Evolutionary conservation across 2,113 vertebrate genomes (phyloP).

Genomic region (Cottus gobio): DNA sequence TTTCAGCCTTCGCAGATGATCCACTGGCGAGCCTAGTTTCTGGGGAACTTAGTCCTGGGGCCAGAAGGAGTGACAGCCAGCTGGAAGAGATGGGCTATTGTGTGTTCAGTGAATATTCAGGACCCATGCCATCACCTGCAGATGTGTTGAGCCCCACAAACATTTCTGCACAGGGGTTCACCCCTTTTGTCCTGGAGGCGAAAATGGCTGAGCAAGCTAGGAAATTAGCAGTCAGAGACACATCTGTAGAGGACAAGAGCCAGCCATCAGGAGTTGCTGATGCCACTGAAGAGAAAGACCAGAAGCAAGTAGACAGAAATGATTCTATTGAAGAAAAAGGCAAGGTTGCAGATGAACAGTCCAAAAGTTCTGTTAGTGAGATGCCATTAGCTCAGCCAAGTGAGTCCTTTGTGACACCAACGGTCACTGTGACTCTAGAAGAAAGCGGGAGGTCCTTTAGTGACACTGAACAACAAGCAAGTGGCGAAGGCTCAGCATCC

Average conservation of each 20-base stretch:
- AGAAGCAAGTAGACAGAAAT: constrained; percentile 37
- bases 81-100: constrained; percentile 97
- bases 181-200: constrained; percentile 79
- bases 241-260: constrained; percentile 68
- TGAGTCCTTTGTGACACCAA: constrained; percentile 80
- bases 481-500: constrained; percentile 71
- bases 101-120: constrained; percentile 98
- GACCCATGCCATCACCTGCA: constrained; percentile 95
- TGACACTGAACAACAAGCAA: constrained; percentile 67
- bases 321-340: constrained; percentile 56
- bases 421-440: constrained; percentile 83
- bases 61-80: constrained; percentile 91
- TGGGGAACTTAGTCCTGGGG: constrained; percentile 86
- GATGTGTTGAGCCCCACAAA: constrained; percentile 83
- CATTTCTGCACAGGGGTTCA: constrained; percentile 77
- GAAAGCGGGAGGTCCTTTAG: constrained; percentile 71
- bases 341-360: constrained; percentile 40
- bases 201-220: constrained; percentile 78
- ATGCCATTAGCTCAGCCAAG: constrained; percentile 39
- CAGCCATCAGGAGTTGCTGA: constrained; percentile 31
- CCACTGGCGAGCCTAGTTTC: constrained; percentile 82
- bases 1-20: constrained; percentile 80
- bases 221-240: constrained; percentile 72
- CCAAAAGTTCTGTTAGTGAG: constrained; percentile 27
- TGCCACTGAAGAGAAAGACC: constrained; percentile 50